phyloP scores from a whole-genome alignment of 2,113 vertebrate species.

The Natator depressus region DNA sequence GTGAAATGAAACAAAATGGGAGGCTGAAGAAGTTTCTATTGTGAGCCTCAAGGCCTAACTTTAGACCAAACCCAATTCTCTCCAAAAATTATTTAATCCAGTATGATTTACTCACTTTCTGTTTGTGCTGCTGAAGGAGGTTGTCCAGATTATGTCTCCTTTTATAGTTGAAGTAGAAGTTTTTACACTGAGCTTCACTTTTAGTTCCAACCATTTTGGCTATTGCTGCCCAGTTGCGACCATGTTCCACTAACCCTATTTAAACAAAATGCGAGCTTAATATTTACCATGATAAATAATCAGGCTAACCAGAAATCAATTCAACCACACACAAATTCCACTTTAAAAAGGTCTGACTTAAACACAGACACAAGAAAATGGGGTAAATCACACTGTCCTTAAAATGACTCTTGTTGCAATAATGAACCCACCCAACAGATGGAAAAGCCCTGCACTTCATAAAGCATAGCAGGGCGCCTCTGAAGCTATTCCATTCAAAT shows the following conservation, averaged over 20 bases:
- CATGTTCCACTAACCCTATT: slow-evolving; percentile 94
- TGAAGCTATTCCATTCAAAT: not conserved
- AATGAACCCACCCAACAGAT: not conserved
- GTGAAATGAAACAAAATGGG: not conserved
- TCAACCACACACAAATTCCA: not conserved
- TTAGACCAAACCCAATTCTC: not conserved
- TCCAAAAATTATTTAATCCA: not conserved
- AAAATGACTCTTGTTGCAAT: not conserved
- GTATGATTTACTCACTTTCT: slow-evolving; percentile 81
- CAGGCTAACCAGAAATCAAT: not conserved
- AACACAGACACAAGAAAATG: not conserved
- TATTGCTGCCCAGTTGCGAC: slow-evolving; percentile 97
- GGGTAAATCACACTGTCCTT: not conserved
- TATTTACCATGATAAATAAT: slow-evolving; percentile 2
- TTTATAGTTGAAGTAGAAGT: slow-evolving; percentile 99
- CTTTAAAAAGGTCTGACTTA: not conserved
- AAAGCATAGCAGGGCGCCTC: not conserved
- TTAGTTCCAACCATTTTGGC: slow-evolving; percentile 99
- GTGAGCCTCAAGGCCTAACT: not conserved
- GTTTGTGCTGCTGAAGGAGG: slow-evolving; percentile 96
- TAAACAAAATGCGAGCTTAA: slow-evolving; percentile 4
- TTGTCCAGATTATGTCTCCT: slow-evolving; percentile 96
- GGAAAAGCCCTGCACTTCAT: not conserved
- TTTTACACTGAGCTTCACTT: slow-evolving; percentile 99
- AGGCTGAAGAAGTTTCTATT: not conserved